These are phyloP conservation scores for Tetragonula carbonaria DNA, from an alignment of 2,888 invertebrate species.

Conservation along the genomic window DNA sequence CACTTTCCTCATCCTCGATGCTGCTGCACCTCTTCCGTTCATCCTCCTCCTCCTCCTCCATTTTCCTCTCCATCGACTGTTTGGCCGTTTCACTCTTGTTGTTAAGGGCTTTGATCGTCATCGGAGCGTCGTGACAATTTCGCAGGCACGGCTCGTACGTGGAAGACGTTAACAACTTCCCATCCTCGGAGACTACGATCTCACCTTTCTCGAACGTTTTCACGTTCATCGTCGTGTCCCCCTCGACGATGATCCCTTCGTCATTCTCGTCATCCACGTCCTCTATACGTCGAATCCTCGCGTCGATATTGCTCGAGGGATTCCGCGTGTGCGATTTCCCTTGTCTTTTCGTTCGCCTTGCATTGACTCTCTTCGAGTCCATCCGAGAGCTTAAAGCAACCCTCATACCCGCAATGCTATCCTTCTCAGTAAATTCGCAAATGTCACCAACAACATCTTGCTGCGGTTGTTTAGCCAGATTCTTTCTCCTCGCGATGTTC, in stretches of 20 bases:
- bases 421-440: constrained; percentile 80
- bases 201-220: constrained; percentile 81
- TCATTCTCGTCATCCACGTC: constrained; percentile 51
- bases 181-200: constrained; percentile 80
- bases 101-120: background rate
- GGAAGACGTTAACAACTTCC: constrained; percentile 77
- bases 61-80: constrained; percentile 12
- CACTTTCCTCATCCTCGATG: constrained; percentile 57
- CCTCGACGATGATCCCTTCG: constrained; percentile 61
- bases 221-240: constrained; percentile 69
- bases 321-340: constrained; percentile 47
- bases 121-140: constrained; percentile 26
- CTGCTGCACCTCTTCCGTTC: constrained; percentile 44
- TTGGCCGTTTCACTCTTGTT: constrained; percentile 19
- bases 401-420: constrained; percentile 83
- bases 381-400: constrained; percentile 83
- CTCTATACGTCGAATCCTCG: constrained; percentile 64
- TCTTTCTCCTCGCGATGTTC: constrained; percentile 41
- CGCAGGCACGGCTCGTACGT: constrained; percentile 66
- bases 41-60: constrained; percentile 18
- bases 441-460: constrained; percentile 68
- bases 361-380: constrained; percentile 66
- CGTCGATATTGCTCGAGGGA: constrained; percentile 64
- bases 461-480: constrained; percentile 48
- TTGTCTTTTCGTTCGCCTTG: constrained; percentile 59